Conservation (phyloP, 1,140 invertebrate species). For the Oryzaephilus surinamensis region DNA sequence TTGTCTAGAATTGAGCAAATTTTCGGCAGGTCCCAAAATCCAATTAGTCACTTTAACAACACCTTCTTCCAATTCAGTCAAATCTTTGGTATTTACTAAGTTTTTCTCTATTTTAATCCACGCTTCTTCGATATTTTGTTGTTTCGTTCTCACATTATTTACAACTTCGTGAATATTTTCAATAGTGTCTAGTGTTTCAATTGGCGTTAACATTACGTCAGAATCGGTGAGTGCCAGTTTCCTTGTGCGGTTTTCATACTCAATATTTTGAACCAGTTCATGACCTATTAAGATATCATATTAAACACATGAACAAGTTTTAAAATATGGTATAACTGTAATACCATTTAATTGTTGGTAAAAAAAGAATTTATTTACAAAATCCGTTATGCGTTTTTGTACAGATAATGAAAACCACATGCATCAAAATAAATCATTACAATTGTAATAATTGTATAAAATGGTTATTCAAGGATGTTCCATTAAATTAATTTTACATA, state of each 20-base stretch:
- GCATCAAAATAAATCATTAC: no score
- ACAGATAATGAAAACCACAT: no score
- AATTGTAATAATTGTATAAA: no score
- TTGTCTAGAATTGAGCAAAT: constrained; percentile 53
- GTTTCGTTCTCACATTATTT: constrained; percentile 48
- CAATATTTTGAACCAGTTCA: constrained; percentile 31
- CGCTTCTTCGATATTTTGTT: constrained; percentile 48
- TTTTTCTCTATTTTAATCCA: constrained; percentile 49
- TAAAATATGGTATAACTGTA: background rate
- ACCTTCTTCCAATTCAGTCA: constrained; percentile 48
- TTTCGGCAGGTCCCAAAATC: constrained; percentile 65
- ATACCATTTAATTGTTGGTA: no score
- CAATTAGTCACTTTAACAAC: constrained; percentile 61
- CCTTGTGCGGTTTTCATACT: constrained; percentile 31
- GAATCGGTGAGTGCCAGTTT: constrained; percentile 32
- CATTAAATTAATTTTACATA: no score
- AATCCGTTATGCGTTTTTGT: no score
- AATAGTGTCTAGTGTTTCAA: constrained; percentile 50
- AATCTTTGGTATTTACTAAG: constrained; percentile 48
- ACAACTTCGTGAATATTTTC: constrained; percentile 44
- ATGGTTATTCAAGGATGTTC: no score
- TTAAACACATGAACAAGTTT: background rate
- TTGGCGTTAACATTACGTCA: constrained; percentile 39
- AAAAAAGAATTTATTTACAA: no score
- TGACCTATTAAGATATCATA: constrained; percentile 16